These are phyloP conservation scores for Acleris laterana DNA, from an alignment of 2,888 invertebrate genomes.

Conservation along the genomic window DNA sequence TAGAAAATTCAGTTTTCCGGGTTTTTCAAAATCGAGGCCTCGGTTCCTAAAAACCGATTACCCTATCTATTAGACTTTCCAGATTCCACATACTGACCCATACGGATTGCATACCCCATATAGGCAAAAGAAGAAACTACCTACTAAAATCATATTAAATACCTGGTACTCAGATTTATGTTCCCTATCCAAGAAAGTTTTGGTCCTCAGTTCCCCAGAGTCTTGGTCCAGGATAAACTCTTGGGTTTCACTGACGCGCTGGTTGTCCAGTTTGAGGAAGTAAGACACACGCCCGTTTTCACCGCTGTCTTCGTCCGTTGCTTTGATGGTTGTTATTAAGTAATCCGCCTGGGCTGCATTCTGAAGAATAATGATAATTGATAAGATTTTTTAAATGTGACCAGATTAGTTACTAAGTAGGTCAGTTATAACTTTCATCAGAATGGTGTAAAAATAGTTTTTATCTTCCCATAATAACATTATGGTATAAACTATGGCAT, in stretches of 20 bases:
- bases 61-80: no score
- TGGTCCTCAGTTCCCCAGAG: slow-evolving; percentile 92
- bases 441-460: no score
- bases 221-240: slow-evolving; percentile 92
- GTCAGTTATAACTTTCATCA: no score
- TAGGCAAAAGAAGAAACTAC: no score
- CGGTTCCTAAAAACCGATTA: no score
- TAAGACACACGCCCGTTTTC: slow-evolving; percentile 94
- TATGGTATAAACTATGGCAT: no score
- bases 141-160: slow-evolving; percentile 7
- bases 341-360: slow-evolving; percentile 90
- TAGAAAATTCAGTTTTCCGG: no score
- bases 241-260: slow-evolving; percentile 90
- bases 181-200: slow-evolving; percentile 92
- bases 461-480: no score
- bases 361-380: slow-evolving; percentile 53
- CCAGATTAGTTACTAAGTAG: no score
- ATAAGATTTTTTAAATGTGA: background rate
- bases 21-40: no score
- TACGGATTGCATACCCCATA: no score
- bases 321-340: slow-evolving; percentile 91
- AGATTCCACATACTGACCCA: no score
- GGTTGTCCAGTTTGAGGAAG: slow-evolving; percentile 90
- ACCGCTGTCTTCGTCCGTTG: slow-evolving; percentile 91
- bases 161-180: slow-evolving; percentile 77